Conservation (phyloP, 1,140 invertebrate genomes). For the Eumaeus atala region DNA sequence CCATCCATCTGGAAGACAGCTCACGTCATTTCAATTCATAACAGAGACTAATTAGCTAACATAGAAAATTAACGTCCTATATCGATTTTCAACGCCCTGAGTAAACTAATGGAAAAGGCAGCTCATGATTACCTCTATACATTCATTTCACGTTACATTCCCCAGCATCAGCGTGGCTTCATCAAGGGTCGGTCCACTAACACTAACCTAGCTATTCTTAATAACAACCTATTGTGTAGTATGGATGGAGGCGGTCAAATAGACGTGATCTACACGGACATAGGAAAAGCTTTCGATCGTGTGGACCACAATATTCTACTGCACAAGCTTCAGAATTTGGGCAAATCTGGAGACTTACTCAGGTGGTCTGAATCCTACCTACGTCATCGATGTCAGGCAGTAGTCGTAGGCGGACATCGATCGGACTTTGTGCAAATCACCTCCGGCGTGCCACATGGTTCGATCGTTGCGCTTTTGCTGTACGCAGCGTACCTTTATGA, state of each 20-base stretch:
- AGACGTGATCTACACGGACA: constrained; percentile 1
- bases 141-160: neutral
- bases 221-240: neutral
- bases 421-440: too few species aligned
- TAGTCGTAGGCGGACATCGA: too few species aligned
- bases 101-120: constrained; percentile 1
- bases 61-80: too few species aligned
- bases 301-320: constrained; percentile 5
- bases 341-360: constrained; percentile 2
- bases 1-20: too few species aligned
- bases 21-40: too few species aligned
- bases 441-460: too few species aligned
- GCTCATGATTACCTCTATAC: too few species aligned
- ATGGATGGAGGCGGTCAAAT: constrained; percentile 2
- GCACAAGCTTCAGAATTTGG: neutral
- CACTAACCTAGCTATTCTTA: neutral
- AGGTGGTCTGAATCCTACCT: neutral
- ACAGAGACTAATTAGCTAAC: too few species aligned
- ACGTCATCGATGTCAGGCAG: too few species aligned
- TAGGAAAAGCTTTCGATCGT: constrained; percentile 3
- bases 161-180: neutral
- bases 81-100: too few species aligned
- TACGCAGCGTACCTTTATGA: too few species aligned
- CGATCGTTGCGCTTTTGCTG: too few species aligned
- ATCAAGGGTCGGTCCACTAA: neutral